Base-by-base conservation (phyloP, 2,113 vertebrate genomes). In the Naja naja region DNA sequence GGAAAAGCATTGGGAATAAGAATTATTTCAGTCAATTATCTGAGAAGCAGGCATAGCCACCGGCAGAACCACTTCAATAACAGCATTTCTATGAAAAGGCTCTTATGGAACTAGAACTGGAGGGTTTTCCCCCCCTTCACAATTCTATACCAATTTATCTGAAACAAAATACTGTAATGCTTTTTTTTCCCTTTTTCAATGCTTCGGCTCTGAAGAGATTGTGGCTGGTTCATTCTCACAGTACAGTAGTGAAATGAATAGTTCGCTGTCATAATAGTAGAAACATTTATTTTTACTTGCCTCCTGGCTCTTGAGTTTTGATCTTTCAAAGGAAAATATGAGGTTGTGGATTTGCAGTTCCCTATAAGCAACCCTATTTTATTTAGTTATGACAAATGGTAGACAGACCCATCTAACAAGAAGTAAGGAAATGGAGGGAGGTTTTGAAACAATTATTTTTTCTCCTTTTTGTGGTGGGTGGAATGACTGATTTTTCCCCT, bases 81-180 rank as follows among this genome's bases (percentile, higher is more conserved):
- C n/a, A 74, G 30, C 64, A 34, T 20, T 74, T 74, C n/a, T 8
- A 5, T 7, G 16, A 34, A 74, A 74, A 20, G n/a, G 69, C 69
- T 1, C 69, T 74, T 20, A 74, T 74, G 69, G 16, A 39, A 34
- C 69, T 39, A 39, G n/a, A 74, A 34, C 2, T 69, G 14, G n/a
- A 64, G n/a, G 60, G 2, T 0, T 74, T 8, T 0, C 1, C 0
- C 16, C 16, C 2, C n/a, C 6, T 39, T 74, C 16, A 7, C 60
- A 74, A 39, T 74, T 74, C 69, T n/a, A 74, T 18, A 12, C 64
- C 14, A 0, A 30, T n/a, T n/a, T 39, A 74, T 74, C n/a, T 39
- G 69, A 74, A 74, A 74, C 16, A 39, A 34, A 81, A 81, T 43
- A 81, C 34, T 20, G 74, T 43, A 22, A 81, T 43, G 74, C 16